Base-by-base conservation (phyloP, 2,888 invertebrate species). In the Melanophora roralis region DNA sequence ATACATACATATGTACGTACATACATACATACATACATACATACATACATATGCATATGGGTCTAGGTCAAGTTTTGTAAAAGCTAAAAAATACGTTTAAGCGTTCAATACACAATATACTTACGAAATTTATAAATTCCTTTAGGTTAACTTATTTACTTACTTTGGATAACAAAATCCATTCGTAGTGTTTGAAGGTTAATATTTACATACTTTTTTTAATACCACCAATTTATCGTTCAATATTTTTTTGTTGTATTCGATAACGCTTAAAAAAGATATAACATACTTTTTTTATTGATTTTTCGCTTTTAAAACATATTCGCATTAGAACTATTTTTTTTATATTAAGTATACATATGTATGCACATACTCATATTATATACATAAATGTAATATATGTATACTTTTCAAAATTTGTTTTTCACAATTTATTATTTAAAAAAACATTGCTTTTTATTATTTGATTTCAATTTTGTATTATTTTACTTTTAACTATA, bases 251-350 rank as follows among this genome's bases (percentile, higher is more conserved):
- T 38, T 60, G 19, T n/a, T 40, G 8, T 9, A 67, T 34, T 43
- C 19, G 49, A 40, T 21, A n/a, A 4, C 19, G 8, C 11, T 60
- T 40, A 40, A 59, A 47, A 36, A 11, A 16, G 23, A 23, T 27
- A 53, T 11, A 21, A 45, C 45, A 59, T 45, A 53, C 49, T 53
- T 40, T 60, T 36, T 72, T 38, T 55, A 72, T 72, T 45, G 62
- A 72, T 72, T 64, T 53, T 45, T 72, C 55, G 55, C 64, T 64
- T 43, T 8, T 19, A 62, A n/a, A n/a, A n/a, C n/a, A 62, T 62
- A 43, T 62, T 72, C 43, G 43, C 36, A 21, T 72, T 62, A 16
- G 45, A 43, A 55, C 19, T 9, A 60, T 47, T 47, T 23, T 16
- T n/a, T n/a, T n/a, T n/a, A n/a, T n/a, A n/a, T n/a, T n/a, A n/a